Evolutionary conservation across 2,113 vertebrate genomes (phyloP), one percentile per base, ranked within the genome.

Genomic region (Cairina moschata): DNA sequence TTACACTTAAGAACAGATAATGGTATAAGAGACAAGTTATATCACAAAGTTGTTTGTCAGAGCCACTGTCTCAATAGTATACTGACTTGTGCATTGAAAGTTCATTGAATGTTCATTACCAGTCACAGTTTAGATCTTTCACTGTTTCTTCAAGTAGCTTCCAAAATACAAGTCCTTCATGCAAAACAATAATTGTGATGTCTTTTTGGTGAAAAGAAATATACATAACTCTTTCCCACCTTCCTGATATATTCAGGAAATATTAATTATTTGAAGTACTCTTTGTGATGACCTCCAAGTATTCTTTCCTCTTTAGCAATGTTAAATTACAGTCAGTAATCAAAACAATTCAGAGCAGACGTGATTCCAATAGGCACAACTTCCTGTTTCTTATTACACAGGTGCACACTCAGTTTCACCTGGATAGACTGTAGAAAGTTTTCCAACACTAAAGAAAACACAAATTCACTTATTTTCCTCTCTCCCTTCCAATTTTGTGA

Each of bases 251-350:
- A 44, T 26, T 59, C 55, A n/a, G 40, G 63, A 76, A 31, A 83
- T 17, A 23, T 40, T 54, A 69, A 67, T 75, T 75, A 46, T 78
- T 92, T 26, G n/a, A 91, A 66, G 34, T 55, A 59, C 62, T 46
- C 36, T 86, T 63, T 67, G 44, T 71, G 34, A 63, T 84, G 29
- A n/a, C 31, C 79, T 90, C 59, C 32, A 44, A 90, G 44, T 62
- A 75, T 86, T 85, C 62, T 60, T 95, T 91, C 23, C 75, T 90
- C 81, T 89, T 89, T 62, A 87, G 29, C 86, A 88, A 94, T 60
- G 63, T n/a, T 80, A 86, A 73, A 7, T 75, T 86, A 77, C 31
- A 93, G 52, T 26, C 75, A 91, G 68, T 71, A 88, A 95, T 50
- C 87, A 86, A 90, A 94, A 77, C 55, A 88, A 67, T 50, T 90